Percentiles rank a stretch among this genome's conserved stretches.
phyloP scores from a whole-genome alignment of 2,888 invertebrate species.

The Sceliomorpha sp. region DNA sequence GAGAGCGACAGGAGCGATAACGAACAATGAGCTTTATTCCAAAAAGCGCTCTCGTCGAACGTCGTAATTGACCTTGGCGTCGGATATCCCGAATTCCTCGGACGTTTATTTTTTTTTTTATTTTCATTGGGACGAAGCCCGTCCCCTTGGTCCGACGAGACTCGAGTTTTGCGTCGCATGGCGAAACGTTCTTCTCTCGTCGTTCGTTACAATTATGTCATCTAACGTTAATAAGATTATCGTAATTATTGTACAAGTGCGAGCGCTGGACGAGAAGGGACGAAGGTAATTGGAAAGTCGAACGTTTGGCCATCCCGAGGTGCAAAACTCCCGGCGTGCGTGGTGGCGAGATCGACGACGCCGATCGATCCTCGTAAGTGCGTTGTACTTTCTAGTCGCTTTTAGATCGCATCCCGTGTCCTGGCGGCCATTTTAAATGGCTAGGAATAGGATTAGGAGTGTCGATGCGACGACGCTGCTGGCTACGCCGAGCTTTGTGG shows the following conservation, averaged over 20 bases:
- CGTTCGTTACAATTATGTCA: background rate
- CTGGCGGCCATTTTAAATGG: conserved; percentile 56
- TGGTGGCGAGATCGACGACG: conserved; percentile 13
- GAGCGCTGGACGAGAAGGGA: too few species aligned
- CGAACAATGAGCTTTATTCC: too few species aligned
- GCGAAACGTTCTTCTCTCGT: conserved; percentile 5
- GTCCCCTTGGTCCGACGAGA: conserved; percentile 1
- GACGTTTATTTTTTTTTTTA: too few species aligned
- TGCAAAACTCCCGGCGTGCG: conserved; percentile 21
- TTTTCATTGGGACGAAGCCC: background rate
- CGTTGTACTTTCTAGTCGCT: too few species aligned
- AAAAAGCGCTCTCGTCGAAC: too few species aligned
- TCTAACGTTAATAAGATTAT: too few species aligned
- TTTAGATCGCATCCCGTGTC: conserved; percentile 49
- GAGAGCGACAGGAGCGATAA: too few species aligned
- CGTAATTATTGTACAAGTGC: too few species aligned
- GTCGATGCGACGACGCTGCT: conserved; percentile 75
- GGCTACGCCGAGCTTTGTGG: conserved; percentile 74
- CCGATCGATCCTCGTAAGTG: conserved; percentile 26
- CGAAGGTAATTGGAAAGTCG: too few species aligned
- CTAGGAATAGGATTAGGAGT: conserved; percentile 72
- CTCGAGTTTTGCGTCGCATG: conserved; percentile 26
- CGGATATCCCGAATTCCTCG: too few species aligned
- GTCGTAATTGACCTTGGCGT: too few species aligned
- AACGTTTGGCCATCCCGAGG: conserved; percentile 19